A percentile compares a stretch with the other conserved stretches of the same genome.
Conservation (phyloP, 2,797 vertebrate species). For the Poeciliopsis gracilis region DNA sequence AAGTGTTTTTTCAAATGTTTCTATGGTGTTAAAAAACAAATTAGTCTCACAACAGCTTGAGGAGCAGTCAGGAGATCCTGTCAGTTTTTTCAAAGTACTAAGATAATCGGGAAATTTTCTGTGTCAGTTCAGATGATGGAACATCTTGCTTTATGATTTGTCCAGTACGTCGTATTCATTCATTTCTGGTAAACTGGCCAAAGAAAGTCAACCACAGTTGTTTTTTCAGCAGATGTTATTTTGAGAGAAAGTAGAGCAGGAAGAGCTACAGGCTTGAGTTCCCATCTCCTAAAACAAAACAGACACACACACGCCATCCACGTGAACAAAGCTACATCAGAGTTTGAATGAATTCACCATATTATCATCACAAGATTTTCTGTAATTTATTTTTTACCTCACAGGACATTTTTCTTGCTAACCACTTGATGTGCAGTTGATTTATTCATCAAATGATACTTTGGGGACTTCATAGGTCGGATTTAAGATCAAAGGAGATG, state of each 20-base stretch:
- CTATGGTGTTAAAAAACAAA: neutral
- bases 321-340: neutral
- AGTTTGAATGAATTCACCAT: constrained; percentile 13
- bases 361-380: neutral
- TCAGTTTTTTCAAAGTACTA: neutral
- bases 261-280: constrained; percentile 63
- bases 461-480: constrained; percentile 23
- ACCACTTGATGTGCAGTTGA: neutral
- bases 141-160: neutral
- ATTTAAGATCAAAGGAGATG: constrained; percentile 36
- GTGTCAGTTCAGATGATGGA: neutral
- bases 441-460: neutral
- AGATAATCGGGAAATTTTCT: neutral
- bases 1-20: neutral
- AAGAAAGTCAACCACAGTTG: constrained; percentile 49
- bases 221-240: constrained; percentile 41
- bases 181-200: constrained; percentile 18
- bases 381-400: neutral
- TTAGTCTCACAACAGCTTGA: neutral
- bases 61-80: neutral
- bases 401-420: neutral
- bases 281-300: constrained; percentile 44
- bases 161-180: constrained; percentile 23
- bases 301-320: neutral
- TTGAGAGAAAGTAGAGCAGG: constrained; percentile 62